These are phyloP conservation scores for Picathartes gymnocephalus DNA, from an alignment of 2,113 vertebrate genomes.

Conservation along the genomic window DNA sequence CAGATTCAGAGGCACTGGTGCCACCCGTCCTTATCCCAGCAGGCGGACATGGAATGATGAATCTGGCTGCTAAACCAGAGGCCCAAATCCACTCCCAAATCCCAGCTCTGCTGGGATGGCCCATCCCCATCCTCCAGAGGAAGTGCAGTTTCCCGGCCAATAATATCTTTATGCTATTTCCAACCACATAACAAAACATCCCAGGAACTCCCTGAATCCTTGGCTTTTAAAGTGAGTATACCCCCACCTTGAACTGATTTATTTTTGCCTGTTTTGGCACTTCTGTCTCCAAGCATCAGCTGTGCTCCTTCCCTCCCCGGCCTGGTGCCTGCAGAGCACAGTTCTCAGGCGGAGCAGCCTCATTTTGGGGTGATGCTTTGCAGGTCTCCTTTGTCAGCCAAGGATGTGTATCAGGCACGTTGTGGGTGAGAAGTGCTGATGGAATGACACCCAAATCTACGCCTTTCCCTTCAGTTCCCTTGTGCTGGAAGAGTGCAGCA, in stretches of 20 bases:
- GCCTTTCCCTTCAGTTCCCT: not conserved
- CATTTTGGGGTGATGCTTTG: not conserved
- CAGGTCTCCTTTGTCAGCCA: not conserved
- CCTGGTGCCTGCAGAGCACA: not conserved
- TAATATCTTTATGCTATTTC: constrained; percentile 2
- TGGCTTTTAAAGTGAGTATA: not conserved
- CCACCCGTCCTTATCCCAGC: not conserved
- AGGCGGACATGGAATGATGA: not conserved
- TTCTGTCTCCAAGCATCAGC: not conserved
- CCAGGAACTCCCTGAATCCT: constrained; percentile 20
- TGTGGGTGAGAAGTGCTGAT: not conserved
- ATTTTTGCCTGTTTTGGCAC: constrained; percentile 1
- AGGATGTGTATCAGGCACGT: fast-evolving
- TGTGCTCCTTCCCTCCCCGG: not conserved
- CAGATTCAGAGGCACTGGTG: not conserved
- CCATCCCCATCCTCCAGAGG: not conserved
- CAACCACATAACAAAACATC: not conserved
- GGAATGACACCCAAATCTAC: not conserved
- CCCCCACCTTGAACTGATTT: not conserved
- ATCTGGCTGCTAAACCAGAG: not conserved
- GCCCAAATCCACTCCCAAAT: not conserved
- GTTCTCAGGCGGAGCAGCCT: not conserved
- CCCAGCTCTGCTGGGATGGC: not conserved
- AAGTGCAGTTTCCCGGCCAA: not conserved
- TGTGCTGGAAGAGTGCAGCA: not conserved